Base-by-base conservation (phyloP, 2,113 vertebrate genomes). In the Sturnus vulgaris region DNA sequence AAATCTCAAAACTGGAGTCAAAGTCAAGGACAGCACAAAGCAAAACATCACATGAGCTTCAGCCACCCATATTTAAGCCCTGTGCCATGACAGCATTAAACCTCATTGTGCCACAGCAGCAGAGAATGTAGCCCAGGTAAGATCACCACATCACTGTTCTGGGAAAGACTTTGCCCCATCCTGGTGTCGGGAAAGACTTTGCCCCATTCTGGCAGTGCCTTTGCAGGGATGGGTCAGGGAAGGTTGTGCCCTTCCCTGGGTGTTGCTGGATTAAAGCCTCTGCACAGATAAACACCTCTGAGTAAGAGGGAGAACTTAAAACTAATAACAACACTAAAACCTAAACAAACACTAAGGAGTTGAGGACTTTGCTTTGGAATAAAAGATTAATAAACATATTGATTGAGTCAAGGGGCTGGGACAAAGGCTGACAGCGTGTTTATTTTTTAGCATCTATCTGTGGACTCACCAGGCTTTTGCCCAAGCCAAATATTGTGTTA, bases 351-450 rank as follows among this genome's bases (percentile, higher is more conserved):
- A 86, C 49, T 10, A 65, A 56, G 1, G 2, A 84, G 72, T 21
- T 73, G 64, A 93, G 47, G 82, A 71, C 76, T 97, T 81, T 92
- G 73, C 95, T 93, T 69, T 81, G 89, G 85, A 92, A 91, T 69
- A 50, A 79, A 85, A 95, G 90, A 90, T 90, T 91, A 88, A 90
- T 91, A 75, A 84, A 64, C 1, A 0, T 83, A 90, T 83, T 5
- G 92, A 96, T 87, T 77, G 77, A 80, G 46, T 84, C 35, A 33
- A 89, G 89, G 78, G 85, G 82, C 64, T 94, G 90, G 89, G 92
- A 96, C 91, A 95, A 91, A 90, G 94, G 92, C 96, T 96, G 92
- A 53, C 40, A 60, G 86, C 1, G 0, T 86, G 91, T 95, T 95
- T 95, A 22, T 75, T 88, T 89, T 93, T 77, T 52, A 90, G 83